phyloP scores from a whole-genome alignment of 2,797 vertebrate genomes.

The Pitangus sulphuratus region DNA sequence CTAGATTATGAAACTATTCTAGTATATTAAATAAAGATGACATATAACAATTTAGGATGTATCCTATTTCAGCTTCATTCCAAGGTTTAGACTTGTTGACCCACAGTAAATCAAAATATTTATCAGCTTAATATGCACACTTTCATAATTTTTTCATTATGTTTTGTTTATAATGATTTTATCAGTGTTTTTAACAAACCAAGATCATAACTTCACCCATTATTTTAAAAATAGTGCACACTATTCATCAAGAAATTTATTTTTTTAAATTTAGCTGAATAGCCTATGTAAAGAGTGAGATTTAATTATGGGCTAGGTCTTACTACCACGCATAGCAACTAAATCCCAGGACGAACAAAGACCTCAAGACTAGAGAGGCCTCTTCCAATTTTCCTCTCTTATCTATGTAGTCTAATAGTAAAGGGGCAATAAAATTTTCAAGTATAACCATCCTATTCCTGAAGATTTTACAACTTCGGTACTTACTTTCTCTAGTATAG shows the following conservation, averaged over 20 bases:
- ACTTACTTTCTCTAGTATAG: not conserved
- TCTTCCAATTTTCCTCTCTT: not conserved
- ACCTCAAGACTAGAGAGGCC: not conserved
- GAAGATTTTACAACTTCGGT: not conserved
- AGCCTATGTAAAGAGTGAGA: not conserved
- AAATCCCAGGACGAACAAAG: not conserved
- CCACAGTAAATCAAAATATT: not conserved
- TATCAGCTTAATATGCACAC: not conserved
- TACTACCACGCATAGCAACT: not conserved
- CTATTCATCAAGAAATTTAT: not conserved
- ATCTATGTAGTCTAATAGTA: not conserved
- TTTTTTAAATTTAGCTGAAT: not conserved
- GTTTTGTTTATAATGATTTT: not conserved
- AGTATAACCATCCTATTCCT: not conserved
- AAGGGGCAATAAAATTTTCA: accelerated
- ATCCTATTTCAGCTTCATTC: not conserved
- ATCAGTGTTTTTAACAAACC: not conserved
- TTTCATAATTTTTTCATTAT: not conserved
- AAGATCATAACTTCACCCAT: not conserved
- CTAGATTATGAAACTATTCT: not conserved
- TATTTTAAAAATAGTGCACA: not conserved
- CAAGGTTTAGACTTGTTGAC: not conserved
- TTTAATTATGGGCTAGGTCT: not conserved
- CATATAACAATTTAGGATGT: not conserved
- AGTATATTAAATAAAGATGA: not conserved